A percentile compares a stretch with the other conserved stretches of the same genome.
phyloP scores from a whole-genome alignment of 2,888 invertebrate genomes.

The Athalia circularis region DNA sequence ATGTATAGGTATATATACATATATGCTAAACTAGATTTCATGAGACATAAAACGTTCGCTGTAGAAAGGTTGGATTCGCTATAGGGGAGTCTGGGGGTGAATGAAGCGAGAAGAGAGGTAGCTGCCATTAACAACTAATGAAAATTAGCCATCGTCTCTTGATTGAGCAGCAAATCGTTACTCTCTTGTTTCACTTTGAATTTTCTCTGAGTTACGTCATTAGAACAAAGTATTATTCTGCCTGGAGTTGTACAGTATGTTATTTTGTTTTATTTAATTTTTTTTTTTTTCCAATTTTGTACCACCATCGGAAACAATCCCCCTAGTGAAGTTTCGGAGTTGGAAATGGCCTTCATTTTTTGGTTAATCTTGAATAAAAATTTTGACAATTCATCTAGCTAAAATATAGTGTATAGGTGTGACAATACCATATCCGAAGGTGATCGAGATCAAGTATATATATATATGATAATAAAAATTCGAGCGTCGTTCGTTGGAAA shows the following conservation, averaged over 20 bases:
- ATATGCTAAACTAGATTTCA: conserved; percentile 28
- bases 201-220: conserved; percentile 40
- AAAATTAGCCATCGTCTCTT: conserved; percentile 73
- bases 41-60: conserved; percentile 42
- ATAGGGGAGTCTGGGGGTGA: conserved; percentile 30
- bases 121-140: conserved; percentile 72
- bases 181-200: conserved; percentile 67
- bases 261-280: not conserved
- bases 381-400: too few species aligned
- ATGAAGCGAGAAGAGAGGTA: conserved; percentile 50
- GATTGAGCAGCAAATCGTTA: conserved; percentile 74
- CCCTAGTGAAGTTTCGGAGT: too few species aligned
- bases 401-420: too few species aligned
- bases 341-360: too few species aligned
- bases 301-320: too few species aligned
- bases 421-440: not conserved
- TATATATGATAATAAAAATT: conserved; percentile 14
- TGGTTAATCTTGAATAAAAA: too few species aligned
- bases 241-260: not conserved
- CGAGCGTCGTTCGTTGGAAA: conserved; percentile 19
- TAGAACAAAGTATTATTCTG: conserved; percentile 39
- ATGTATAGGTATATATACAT: conserved; percentile 28
- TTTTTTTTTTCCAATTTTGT: not conserved
- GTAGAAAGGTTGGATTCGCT: conserved; percentile 27
- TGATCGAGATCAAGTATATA: not conserved